phyloP scores from a whole-genome alignment of 2,797 vertebrate genomes.

The Sternarchorhynchus goeldii region DNA sequence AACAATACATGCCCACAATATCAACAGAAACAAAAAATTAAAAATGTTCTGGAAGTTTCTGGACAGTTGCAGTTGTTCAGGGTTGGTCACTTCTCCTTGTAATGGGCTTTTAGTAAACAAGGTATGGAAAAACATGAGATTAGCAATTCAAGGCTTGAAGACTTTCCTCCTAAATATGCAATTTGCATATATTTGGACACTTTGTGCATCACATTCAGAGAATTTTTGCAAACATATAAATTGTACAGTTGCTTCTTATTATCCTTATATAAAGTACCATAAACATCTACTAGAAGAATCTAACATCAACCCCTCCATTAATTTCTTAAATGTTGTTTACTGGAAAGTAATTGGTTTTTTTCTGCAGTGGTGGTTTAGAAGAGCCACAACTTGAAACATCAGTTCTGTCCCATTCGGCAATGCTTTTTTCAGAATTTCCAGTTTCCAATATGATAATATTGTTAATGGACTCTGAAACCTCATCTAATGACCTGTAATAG shows the following conservation, averaged over 20 bases:
- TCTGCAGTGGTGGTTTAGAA: slow-evolving; percentile 22
- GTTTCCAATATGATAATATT: neutral
- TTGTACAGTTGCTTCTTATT: no score
- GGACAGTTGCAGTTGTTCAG: slow-evolving; percentile 51
- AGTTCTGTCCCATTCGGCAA: neutral
- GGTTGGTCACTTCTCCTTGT: slow-evolving; percentile 43
- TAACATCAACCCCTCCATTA: neutral
- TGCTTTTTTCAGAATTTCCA: neutral
- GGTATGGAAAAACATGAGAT: neutral
- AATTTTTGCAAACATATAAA: no score
- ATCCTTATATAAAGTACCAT: no score
- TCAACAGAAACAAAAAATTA: slow-evolving; percentile 31
- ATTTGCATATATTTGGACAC: no score
- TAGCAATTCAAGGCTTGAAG: neutral
- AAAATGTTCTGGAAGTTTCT: slow-evolving; percentile 30
- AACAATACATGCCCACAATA: slow-evolving; percentile 49
- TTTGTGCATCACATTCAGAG: neutral
- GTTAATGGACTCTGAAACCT: slow-evolving; percentile 4
- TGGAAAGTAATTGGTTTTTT: slow-evolving; percentile 32
- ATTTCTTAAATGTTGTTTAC: slow-evolving; percentile 24
- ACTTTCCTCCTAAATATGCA: no score
- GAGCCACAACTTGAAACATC: slow-evolving; percentile 14
- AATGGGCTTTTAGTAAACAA: slow-evolving; percentile 45
- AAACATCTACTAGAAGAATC: no score
- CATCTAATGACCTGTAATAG: neutral